Percentiles rank a stretch among this genome's conserved stretches.
phyloP scores from a whole-genome alignment of 2,888 invertebrate genomes.

The Trichogramma evanescens region DNA sequence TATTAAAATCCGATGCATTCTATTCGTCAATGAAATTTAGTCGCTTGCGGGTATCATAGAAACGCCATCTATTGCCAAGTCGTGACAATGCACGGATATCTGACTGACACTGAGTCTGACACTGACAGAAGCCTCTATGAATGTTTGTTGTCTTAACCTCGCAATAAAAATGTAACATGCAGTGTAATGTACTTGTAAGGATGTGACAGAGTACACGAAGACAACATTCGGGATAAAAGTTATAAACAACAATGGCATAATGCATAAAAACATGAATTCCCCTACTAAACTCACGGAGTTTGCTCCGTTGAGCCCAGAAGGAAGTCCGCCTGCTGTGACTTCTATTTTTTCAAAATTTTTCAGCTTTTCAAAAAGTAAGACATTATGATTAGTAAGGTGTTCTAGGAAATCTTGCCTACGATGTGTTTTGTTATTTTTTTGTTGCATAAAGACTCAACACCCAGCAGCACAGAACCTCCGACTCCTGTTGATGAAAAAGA shows the following conservation, averaged over 20 bases:
- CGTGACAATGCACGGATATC: too few species aligned
- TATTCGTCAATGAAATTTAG: too few species aligned
- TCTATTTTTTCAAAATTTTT: constrained; percentile 71
- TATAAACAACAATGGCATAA: constrained; percentile 28
- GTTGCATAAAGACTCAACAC: constrained; percentile 6
- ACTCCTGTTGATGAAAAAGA: constrained; percentile 37
- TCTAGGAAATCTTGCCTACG: not conserved
- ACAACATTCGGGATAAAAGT: not conserved
- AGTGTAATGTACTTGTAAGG: not conserved
- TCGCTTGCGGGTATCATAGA: too few species aligned
- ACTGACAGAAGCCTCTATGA: too few species aligned
- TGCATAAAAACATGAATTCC: constrained; percentile 58
- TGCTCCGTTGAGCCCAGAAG: constrained; percentile 69
- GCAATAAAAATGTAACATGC: too few species aligned
- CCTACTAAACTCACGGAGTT: constrained; percentile 70
- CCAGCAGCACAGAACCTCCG: constrained; percentile 1
- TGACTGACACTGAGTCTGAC: too few species aligned
- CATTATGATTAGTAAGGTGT: not conserved
- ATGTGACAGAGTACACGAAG: not conserved
- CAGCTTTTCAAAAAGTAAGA: constrained; percentile 58
- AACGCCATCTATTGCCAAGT: too few species aligned
- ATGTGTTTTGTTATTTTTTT: not conserved
- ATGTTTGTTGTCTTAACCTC: too few species aligned
- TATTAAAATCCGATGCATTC: too few species aligned
- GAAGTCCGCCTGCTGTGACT: constrained; percentile 64